Percentiles rank a stretch among this genome's conserved stretches.
These are phyloP conservation scores for Neomonachus schauinslandi DNA, from an alignment of 2,113 vertebrate genomes.

Conservation along the genomic window DNA sequence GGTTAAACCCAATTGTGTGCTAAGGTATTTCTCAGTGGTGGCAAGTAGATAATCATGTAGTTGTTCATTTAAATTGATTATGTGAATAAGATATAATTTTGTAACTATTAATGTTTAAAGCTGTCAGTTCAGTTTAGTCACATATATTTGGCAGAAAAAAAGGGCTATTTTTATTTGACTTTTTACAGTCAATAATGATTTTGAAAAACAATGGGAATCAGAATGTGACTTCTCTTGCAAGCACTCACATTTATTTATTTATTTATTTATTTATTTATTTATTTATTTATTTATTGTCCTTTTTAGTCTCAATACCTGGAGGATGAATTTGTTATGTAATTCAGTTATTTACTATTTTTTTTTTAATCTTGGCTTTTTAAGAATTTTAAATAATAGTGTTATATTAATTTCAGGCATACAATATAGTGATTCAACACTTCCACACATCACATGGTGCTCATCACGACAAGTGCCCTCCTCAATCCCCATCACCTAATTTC, in stretches of 20 bases:
- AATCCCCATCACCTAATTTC: background rate
- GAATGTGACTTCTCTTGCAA: background rate
- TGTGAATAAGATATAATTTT: background rate
- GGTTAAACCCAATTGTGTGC: background rate
- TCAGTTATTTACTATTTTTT: background rate
- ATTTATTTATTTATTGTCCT: background rate
- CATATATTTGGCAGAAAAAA: background rate
- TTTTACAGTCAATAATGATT: background rate
- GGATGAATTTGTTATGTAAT: background rate
- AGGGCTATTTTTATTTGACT: background rate
- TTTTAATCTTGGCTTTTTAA: background rate
- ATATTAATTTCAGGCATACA: background rate
- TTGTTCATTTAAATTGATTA: background rate
- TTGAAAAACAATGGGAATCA: background rate
- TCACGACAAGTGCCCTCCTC: background rate
- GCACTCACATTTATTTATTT: background rate
- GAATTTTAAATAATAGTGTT: background rate
- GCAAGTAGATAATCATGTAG: background rate
- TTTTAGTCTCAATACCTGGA: background rate
- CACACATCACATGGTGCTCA: background rate
- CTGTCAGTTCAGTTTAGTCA: background rate
- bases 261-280: background rate
- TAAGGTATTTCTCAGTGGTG: background rate
- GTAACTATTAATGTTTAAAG: background rate
- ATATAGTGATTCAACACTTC: background rate